Evolutionary conservation across 2,113 vertebrate species (phyloP), one percentile per base, ranked within the genome.

Genomic region (Psephotus haematonotus): DNA sequence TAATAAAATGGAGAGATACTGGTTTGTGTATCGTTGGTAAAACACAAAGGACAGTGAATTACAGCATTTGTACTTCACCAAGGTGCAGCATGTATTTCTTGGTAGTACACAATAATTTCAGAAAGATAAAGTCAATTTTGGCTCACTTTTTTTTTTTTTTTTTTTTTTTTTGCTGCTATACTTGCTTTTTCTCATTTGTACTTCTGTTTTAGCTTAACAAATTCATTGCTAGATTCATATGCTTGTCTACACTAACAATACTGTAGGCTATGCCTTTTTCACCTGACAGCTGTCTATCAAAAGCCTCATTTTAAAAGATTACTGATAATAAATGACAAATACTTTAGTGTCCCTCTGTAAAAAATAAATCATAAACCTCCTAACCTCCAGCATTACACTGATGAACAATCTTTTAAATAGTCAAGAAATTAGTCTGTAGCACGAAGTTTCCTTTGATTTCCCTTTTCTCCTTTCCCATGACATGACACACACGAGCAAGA

Each of bases 401-500:
- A 72, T 53, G 43, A 91, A 15, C 33, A 59, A 7, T 23, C 43
- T 70, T 44, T 28, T 15, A 52, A 83, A 63, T 4, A 50, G 47
- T 33, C 82, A 63, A 37, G 29, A 59, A 68, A 55, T 13, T 14
- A 17, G 24, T 39, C 44, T 41, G 18, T 7, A 47, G 20, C 5
- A 11, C 11, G 63, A 24, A 64, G 23, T 17, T 75, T 50, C 10
- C 62, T 28, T 75, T 55, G 13, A 31, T 37, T 41, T 59, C 28
- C 22, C 9, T 50, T 52, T 23, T 10, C 57, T 35, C 83, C n/a
- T 27, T 57, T 27, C 28, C 22, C 23, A 2, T 5, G 33, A 27
- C 7, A 44, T 12, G 24, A 49, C 6, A 10, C 17, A 29, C n/a
- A 23, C 19, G 0, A 4, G 27, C 57, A 33, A n/a, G 28, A 35